These are phyloP conservation scores for Mythimna albipuncta DNA, from an alignment of 2,888 invertebrate species.

Conservation along the genomic window DNA sequence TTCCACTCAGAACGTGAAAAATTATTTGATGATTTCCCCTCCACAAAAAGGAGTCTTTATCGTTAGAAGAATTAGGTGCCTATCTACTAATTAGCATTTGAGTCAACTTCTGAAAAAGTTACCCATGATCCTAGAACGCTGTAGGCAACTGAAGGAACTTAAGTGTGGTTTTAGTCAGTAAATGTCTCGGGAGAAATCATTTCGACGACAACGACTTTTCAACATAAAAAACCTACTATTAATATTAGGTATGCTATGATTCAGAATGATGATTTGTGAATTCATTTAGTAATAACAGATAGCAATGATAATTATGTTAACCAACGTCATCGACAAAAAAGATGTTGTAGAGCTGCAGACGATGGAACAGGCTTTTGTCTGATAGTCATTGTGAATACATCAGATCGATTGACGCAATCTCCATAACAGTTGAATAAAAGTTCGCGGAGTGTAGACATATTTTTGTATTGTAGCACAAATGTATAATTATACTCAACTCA, in stretches of 20 bases:
- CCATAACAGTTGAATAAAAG: slow-evolving; percentile 11
- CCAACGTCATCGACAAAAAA: slow-evolving; percentile 16
- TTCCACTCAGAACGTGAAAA: no score
- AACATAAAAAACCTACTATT: not conserved
- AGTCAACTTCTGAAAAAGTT: no score
- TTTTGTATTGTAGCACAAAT: not conserved
- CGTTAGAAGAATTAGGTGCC: not conserved
- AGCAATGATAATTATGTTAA: slow-evolving; percentile 2
- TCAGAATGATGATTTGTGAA: slow-evolving; percentile 12
- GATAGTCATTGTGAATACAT: not conserved
- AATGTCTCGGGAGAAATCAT: no score
- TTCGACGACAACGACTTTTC: no score
- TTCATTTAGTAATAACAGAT: slow-evolving; percentile 10
- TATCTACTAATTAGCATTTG: not conserved
- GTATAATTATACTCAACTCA: not conserved
- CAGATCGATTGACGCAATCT: slow-evolving; percentile 19
- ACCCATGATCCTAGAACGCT: no score
- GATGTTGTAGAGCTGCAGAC: not conserved
- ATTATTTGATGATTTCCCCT: no score
- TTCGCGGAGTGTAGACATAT: slow-evolving; percentile 5
- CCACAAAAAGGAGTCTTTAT: no score
- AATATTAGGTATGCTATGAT: not conserved
- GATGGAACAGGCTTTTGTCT: slow-evolving; percentile 16
- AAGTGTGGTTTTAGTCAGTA: no score
- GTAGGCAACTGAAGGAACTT: no score